Percentiles rank a stretch among this genome's conserved stretches.
Conservation (phyloP, 2,888 invertebrate species). For the Leucoptera coffeella region DNA sequence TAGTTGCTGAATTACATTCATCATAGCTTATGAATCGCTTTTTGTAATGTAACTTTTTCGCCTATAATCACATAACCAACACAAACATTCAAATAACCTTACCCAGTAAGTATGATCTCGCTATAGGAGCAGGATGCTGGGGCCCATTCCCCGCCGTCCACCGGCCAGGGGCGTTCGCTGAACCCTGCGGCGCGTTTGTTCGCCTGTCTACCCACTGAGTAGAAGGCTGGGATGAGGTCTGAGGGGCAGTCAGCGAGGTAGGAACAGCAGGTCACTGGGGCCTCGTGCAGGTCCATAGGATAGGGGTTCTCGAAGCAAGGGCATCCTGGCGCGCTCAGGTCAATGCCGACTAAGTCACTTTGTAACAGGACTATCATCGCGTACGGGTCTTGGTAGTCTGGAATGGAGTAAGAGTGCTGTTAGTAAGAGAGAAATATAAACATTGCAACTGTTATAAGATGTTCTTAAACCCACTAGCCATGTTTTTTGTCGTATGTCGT, state of each 20-base stretch:
- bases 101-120: constrained; percentile 98
- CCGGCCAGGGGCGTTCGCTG: constrained; percentile 93
- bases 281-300: constrained; percentile 99
- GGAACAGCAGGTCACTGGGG: constrained; percentile 93
- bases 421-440: not conserved
- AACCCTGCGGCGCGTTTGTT: constrained; percentile 75
- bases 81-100: no score
- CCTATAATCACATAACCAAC: no score
- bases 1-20: no score
- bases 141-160: constrained; percentile 95
- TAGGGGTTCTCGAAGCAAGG: constrained; percentile 99
- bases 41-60: no score
- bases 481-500: no score
- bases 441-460: not conserved
- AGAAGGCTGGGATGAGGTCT: constrained; percentile 92
- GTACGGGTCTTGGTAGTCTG: constrained; percentile 96
- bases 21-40: no score
- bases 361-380: constrained; percentile 96
- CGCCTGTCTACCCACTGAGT: constrained; percentile 81
- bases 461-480: no score
- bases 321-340: constrained; percentile 90
- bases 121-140: constrained; percentile 94
- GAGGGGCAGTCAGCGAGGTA: constrained; percentile 98
- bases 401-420: constrained; percentile 14
- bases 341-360: constrained; percentile 96